Base-by-base conservation (phyloP, 2,888 invertebrate species). In the Lampropteryx suffumata region DNA sequence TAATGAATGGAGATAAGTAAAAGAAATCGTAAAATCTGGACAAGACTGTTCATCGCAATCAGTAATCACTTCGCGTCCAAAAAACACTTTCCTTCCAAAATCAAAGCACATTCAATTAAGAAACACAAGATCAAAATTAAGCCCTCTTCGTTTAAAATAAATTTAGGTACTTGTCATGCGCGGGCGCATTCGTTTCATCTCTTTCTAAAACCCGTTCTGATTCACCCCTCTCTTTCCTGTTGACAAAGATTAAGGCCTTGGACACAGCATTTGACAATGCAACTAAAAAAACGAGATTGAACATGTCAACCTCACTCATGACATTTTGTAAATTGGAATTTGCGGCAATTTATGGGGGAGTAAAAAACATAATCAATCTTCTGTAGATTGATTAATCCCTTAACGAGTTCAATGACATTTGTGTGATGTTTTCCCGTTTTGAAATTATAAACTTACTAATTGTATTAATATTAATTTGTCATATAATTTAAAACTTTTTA, bases 121-220 rank as follows among this genome's bases (percentile, higher is more conserved):
- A 76, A 70, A 70, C 67, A 76, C 69, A 72, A 79, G 73, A 81
- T 79, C 82, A 81, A 81, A 88, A 90, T 89, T 88, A 86, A 89
- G 89, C 89, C 85, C 84, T 89, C 86, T 83, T 82, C 85, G 82
- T 88, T 90, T 87, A 87, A 89, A 88, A 87, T 86, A 83, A 87
- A 87, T 89, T 89, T 89, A 89, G 82, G 84, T 83, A 87, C 88
- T 85, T 87, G 89, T 84, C 86, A 84, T 77, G 84, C 79, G 76
- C 80, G 62, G 66, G 76, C 79, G 80, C 80, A 73, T 59, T 71
- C 60, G 61, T 58, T 68, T 64, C 65, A 64, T 86, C 85, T 72
- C 77, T 64, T 71, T 86, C 83, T 79, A 79, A 87, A 88, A 88
- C 89, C 76, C 75, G 88, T 88, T 88, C 77, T 73, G 69, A 67